Evolutionary conservation across 2,113 vertebrate species (phyloP).

Genomic region (Myiagra hebetior): DNA sequence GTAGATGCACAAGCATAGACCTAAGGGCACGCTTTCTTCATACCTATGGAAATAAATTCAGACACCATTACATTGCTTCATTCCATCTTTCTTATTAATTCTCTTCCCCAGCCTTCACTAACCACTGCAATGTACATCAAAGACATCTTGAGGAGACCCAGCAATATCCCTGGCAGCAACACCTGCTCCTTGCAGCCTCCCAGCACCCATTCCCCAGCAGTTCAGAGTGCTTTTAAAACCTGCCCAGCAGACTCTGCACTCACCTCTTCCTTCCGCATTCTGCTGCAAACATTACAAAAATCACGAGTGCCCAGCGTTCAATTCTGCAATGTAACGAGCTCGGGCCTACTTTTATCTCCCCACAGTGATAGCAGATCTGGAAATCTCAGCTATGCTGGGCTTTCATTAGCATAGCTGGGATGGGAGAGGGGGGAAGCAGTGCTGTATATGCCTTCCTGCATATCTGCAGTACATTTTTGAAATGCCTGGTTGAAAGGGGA

Average conservation of each 20-base stretch:
- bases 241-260: neutral
- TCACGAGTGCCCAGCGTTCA: neutral
- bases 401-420: slow-evolving; percentile 1
- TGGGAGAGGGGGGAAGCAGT: neutral
- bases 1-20: neutral
- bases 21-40: neutral
- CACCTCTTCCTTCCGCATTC: neutral
- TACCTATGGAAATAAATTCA: neutral
- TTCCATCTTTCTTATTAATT: neutral
- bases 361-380: neutral
- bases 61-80: neutral
- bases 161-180: neutral
- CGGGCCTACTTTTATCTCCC: neutral
- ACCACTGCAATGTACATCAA: neutral
- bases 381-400: slow-evolving; percentile 5
- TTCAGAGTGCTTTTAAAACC: neutral
- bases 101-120: neutral
- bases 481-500: slow-evolving; percentile 43
- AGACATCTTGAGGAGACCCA: neutral
- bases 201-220: neutral
- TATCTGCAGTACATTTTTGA: slow-evolving; percentile 51
- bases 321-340: neutral
- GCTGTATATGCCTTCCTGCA: neutral
- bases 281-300: neutral
- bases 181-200: neutral